phyloP scores from a whole-genome alignment of 2,113 vertebrate species.

The Struthio camelus region DNA sequence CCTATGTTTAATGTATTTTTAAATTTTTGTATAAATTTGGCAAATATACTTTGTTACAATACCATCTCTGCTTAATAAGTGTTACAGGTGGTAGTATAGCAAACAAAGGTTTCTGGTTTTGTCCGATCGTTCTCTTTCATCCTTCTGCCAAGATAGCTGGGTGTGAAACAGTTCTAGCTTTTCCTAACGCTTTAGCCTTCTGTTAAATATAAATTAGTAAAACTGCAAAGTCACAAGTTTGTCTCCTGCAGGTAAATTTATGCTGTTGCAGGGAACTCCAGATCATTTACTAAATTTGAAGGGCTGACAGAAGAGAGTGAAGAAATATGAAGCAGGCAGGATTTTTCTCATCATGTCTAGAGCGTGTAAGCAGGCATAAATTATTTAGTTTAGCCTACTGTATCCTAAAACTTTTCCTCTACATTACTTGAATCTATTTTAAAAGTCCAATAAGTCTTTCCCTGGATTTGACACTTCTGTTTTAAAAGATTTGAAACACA shows the following conservation, averaged over 20 bases:
- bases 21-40: neutral
- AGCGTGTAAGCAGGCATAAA: neutral
- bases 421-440: neutral
- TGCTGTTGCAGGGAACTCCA: neutral
- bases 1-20: neutral
- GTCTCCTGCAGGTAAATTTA: neutral
- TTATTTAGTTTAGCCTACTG: neutral
- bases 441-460: neutral
- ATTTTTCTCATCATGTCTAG: neutral
- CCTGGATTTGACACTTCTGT: neutral
- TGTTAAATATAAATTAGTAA: neutral
- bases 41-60: neutral
- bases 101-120: neutral
- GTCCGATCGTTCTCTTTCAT: neutral
- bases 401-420: neutral
- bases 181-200: neutral
- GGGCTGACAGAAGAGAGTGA: neutral
- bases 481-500: neutral
- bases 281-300: neutral
- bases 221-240: neutral
- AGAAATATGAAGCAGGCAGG: neutral
- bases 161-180: neutral
- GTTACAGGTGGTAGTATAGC: neutral
- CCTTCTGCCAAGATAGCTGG: neutral
- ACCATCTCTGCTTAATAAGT: neutral